These are phyloP conservation scores for Antheraea pernyi DNA, from an alignment of 1,140 invertebrate genomes.

Conservation along the genomic window DNA sequence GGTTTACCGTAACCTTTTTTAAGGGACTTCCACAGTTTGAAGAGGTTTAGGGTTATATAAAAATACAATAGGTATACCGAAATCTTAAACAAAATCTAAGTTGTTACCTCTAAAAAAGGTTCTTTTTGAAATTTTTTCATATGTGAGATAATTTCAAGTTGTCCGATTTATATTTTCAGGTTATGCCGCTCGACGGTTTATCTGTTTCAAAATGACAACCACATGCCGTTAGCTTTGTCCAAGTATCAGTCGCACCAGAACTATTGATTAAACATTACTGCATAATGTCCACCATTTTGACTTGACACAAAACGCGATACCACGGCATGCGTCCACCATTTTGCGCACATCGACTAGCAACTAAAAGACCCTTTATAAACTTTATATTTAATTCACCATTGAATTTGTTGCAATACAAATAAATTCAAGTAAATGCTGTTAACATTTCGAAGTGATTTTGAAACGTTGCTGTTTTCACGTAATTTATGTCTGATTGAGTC, in stretches of 20 bases:
- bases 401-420: neutral
- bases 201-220: slow-evolving; percentile 13
- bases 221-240: neutral
- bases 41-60: neutral
- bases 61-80: no score
- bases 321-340: slow-evolving; percentile 59
- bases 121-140: neutral
- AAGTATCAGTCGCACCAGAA: slow-evolving; percentile 28
- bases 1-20: no score
- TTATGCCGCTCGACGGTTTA: neutral
- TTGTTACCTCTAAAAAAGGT: no score
- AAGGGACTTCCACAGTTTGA: neutral
- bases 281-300: slow-evolving; percentile 72
- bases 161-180: neutral
- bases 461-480: slow-evolving; percentile 20
- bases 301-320: slow-evolving; percentile 32
- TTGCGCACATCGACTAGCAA: slow-evolving; percentile 30
- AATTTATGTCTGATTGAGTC: slow-evolving; percentile 24
- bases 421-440: neutral
- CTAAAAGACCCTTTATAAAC: neutral
- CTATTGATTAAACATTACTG: slow-evolving; percentile 67
- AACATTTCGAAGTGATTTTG: neutral
- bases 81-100: neutral
- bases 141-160: neutral
- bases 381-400: neutral